A percentile compares a stretch with the other conserved stretches of the same genome.
These are phyloP conservation scores for Nixonia krombeini DNA, from an alignment of 1,140 invertebrate genomes.

Conservation along the genomic window DNA sequence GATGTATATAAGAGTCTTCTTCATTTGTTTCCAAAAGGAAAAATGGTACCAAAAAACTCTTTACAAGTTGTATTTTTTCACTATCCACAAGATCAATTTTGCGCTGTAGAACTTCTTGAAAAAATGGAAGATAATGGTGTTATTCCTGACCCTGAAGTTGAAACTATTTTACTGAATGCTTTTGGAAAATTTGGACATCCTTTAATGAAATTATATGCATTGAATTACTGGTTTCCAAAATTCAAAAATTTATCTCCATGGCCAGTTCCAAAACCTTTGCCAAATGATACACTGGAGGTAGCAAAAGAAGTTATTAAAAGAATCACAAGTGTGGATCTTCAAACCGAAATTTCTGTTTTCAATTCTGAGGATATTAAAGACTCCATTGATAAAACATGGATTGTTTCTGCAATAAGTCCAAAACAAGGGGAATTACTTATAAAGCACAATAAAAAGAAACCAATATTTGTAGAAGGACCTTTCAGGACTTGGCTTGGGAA, in stretches of 20 bases:
- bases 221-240: slow-evolving; percentile 99
- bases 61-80: slow-evolving; percentile 91
- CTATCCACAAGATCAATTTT: slow-evolving; percentile 95
- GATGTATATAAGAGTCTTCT: slow-evolving; percentile 92
- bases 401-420: slow-evolving; percentile 89
- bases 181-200: slow-evolving; percentile 88
- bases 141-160: slow-evolving; percentile 91
- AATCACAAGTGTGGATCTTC: slow-evolving; percentile 89
- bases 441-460: slow-evolving; percentile 77
- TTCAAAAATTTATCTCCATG: slow-evolving; percentile 94
- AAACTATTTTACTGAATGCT: slow-evolving; percentile 83
- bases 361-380: slow-evolving; percentile 80
- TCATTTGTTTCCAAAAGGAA: slow-evolving; percentile 93
- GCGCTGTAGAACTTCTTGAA: slow-evolving; percentile 87
- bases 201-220: slow-evolving; percentile 87
- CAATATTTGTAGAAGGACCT: slow-evolving; percentile 91
- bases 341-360: slow-evolving; percentile 78
- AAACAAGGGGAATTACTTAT: slow-evolving; percentile 82
- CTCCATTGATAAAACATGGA: slow-evolving; percentile 92
- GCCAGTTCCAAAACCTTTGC: slow-evolving; percentile 82
- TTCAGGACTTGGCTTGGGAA: slow-evolving; percentile 86
- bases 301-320: slow-evolving; percentile 88
- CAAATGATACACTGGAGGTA: slow-evolving; percentile 83
- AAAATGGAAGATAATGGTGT: slow-evolving; percentile 94
- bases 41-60: slow-evolving; percentile 85